Base-by-base conservation (phyloP, 2,888 invertebrate species). In the Orthonevra nobilis region DNA sequence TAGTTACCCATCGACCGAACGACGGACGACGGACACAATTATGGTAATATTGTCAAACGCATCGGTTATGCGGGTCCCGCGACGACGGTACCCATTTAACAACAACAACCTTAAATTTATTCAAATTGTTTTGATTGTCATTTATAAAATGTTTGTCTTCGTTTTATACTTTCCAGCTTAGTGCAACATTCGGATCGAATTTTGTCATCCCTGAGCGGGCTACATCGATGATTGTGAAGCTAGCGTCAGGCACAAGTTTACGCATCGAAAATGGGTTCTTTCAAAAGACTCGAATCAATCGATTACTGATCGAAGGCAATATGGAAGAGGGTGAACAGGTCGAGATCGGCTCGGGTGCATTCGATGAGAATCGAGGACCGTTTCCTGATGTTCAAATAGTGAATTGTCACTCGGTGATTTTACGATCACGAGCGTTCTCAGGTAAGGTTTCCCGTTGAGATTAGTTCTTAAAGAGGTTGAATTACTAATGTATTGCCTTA, bases 381-480 rank as follows among this genome's bases (percentile, higher is more conserved):
- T 87, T 82, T 85, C 89, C 89, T 7, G 87, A 87, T 40, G 85
- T 89, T 14, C 82, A 84, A 28, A 85, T 89, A 19, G 42, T 81
- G 3, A 85, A 85, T 61, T 85, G 86, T 2, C 82, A 83, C 60
- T 82, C 83, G 19, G 85, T 88, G 7, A 83, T 86, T n/a, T 56
- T 89, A 56, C 83, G 85, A 0, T 70, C 83, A 0, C 82, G 84
- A 36, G 85, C 88, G 23, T 86, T 89, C 69, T 82, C 84, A 63
- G 86, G 89, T 89, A 82, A 84, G 83, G 63, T 12, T 50, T 20
- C 28, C n/a, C 38, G 34, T 20, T 5, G 12, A 5, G 3, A 6
- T n/a, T n/a, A n/a, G n/a, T n/a, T n/a, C n/a, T n/a, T n/a, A 14
- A 15, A 12, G 7, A 14, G 1, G 20, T 17, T 7, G 5, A 5